Evolutionary conservation across 2,888 invertebrate species (phyloP).

Genomic region (Philonicus albiceps): DNA sequence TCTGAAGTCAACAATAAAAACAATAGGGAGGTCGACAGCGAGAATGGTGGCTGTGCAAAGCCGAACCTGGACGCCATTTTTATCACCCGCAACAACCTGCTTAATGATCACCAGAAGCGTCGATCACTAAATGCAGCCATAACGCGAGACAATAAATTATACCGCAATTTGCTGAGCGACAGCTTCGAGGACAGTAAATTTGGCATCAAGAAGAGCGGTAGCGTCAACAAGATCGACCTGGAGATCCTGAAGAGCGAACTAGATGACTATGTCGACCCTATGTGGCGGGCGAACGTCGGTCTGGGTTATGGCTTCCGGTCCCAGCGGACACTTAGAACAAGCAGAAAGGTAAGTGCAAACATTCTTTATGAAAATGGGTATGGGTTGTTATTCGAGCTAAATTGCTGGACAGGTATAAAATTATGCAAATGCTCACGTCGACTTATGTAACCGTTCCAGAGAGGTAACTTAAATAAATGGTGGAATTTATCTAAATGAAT

Average conservation of each 20-base stretch:
- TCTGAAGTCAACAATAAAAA: constrained; percentile 12
- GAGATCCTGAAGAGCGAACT: constrained; percentile 50
- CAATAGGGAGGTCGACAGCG: background rate
- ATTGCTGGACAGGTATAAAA: background rate
- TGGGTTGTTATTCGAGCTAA: background rate
- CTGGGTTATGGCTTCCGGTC: constrained; percentile 48
- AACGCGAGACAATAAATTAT: constrained; percentile 47
- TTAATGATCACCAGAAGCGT: constrained; percentile 39
- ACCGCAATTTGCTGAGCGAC: constrained; percentile 47
- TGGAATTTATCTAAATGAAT: background rate
- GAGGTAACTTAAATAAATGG: background rate
- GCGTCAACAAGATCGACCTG: constrained; percentile 50
- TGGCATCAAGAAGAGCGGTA: constrained; percentile 49
- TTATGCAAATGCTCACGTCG: background rate
- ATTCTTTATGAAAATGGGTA: background rate
- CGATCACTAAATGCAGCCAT: constrained; percentile 48
- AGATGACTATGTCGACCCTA: constrained; percentile 50
- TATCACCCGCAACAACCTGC: constrained; percentile 45
- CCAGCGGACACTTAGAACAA: constrained; percentile 42
- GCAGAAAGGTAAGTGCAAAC: constrained; percentile 41
- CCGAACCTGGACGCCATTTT: constrained; percentile 42
- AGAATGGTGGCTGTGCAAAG: background rate
- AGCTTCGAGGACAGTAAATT: constrained; percentile 49
- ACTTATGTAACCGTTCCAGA: background rate
- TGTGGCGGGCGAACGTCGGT: constrained; percentile 44